Conservation (phyloP, 2,113 vertebrate species). For the Turdus rufiventris region DNA sequence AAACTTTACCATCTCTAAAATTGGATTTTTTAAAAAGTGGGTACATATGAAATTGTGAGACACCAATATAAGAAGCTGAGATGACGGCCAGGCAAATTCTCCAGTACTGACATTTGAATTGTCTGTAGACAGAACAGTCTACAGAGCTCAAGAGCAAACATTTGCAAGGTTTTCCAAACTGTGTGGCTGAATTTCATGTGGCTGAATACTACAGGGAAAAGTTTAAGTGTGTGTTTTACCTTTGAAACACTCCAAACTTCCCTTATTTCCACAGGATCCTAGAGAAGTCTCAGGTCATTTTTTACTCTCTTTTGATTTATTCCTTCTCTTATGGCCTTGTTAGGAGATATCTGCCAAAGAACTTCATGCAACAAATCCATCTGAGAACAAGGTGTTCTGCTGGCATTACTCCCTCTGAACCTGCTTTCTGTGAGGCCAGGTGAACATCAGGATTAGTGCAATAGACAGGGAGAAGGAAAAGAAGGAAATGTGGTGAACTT, state of each 20-base stretch:
- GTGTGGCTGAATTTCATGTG: neutral
- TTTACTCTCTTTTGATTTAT: neutral
- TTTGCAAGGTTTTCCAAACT: neutral
- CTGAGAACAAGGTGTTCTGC: fast-evolving
- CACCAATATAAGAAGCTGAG: neutral
- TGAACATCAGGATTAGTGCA: neutral
- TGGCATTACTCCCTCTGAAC: neutral
- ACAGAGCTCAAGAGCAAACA: neutral
- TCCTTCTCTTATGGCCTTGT: neutral
- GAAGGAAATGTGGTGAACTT: neutral
- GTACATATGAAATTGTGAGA: neutral
- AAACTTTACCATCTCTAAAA: neutral
- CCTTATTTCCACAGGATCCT: neutral
- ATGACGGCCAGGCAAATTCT: neutral
- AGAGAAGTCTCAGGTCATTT: neutral
- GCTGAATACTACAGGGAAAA: neutral
- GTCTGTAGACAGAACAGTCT: neutral
- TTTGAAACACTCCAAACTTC: neutral
- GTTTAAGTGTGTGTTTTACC: neutral
- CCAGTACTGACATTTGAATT: neutral
- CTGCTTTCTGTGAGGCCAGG: neutral
- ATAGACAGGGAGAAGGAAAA: neutral
- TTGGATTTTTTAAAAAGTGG: neutral
- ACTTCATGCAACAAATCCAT: neutral
- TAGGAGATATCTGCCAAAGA: neutral